A percentile compares a stretch with the other conserved stretches of the same genome.
Conservation (phyloP, 2,797 vertebrate species). For the Mustela erminea region DNA sequence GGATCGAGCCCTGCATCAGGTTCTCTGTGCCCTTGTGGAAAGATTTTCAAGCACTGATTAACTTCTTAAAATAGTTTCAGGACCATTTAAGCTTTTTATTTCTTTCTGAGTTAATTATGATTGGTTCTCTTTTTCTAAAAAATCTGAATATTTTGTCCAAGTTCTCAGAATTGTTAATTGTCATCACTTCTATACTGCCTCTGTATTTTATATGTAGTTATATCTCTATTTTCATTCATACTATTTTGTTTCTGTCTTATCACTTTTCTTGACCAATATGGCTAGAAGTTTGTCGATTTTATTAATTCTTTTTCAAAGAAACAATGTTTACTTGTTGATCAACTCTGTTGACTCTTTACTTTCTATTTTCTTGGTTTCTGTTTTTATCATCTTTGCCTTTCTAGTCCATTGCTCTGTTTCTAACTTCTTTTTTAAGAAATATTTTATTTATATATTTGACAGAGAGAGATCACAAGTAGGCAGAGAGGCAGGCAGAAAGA, state of each 20-base stretch:
- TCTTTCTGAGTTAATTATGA: background rate
- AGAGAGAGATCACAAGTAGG: too few species aligned
- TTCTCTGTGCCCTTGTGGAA: too few species aligned
- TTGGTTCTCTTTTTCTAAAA: background rate
- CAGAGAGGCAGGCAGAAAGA: too few species aligned
- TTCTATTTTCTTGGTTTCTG: background rate
- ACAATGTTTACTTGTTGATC: background rate
- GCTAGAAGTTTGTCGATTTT: background rate
- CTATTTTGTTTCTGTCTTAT: background rate
- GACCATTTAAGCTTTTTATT: background rate
- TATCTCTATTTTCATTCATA: background rate
- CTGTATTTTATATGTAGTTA: background rate
- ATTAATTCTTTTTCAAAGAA: background rate
- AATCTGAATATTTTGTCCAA: background rate
- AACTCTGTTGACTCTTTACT: background rate
- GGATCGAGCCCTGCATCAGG: accelerated
- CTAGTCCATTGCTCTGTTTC: background rate
- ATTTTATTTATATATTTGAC: too few species aligned
- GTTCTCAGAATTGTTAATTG: background rate
- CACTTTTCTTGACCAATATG: background rate
- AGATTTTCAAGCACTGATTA: background rate
- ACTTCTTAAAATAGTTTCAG: background rate
- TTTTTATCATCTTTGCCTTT: background rate
- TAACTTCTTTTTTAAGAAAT: background rate
- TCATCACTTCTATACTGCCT: background rate